Conservation (phyloP, 2,113 vertebrate genomes). For the Arizona elegans region DNA sequence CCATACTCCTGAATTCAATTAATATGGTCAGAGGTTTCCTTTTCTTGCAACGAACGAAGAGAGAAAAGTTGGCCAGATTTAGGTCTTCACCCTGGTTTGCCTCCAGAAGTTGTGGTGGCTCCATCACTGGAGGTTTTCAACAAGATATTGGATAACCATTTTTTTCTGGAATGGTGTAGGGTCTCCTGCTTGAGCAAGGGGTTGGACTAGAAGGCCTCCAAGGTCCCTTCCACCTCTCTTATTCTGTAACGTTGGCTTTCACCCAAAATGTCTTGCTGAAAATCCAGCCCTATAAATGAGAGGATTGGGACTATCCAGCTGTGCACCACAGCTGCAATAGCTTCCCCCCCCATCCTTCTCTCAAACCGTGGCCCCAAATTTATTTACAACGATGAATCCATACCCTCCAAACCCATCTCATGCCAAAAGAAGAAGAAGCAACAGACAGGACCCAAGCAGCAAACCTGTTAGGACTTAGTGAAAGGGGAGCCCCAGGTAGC, state of each 20-base stretch:
- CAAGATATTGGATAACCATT: no score
- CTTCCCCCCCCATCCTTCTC: neutral
- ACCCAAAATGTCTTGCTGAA: neutral
- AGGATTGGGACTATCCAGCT: neutral
- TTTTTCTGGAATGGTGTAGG: no score
- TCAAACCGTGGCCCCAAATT: neutral
- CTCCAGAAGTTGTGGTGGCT: no score
- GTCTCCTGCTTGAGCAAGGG: no score
- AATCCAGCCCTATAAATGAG: neutral
- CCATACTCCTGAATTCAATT: neutral
- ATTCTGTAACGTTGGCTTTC: neutral
- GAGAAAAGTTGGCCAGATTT: neutral
- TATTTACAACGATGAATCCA: neutral
- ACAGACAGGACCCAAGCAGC: slow-evolving; percentile 14
- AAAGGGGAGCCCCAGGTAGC: neutral
- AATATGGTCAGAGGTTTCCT: neutral
- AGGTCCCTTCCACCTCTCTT: neutral
- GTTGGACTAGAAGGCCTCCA: no score
- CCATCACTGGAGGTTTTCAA: no score
- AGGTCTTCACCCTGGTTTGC: neutral
- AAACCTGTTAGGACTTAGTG: neutral
- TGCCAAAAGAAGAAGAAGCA: neutral
- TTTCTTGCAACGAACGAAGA: neutral
- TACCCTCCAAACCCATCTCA: neutral
- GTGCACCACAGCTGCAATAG: neutral